These are phyloP conservation scores for Thera britannica DNA, from an alignment of 2,888 invertebrate genomes.

Conservation along the genomic window DNA sequence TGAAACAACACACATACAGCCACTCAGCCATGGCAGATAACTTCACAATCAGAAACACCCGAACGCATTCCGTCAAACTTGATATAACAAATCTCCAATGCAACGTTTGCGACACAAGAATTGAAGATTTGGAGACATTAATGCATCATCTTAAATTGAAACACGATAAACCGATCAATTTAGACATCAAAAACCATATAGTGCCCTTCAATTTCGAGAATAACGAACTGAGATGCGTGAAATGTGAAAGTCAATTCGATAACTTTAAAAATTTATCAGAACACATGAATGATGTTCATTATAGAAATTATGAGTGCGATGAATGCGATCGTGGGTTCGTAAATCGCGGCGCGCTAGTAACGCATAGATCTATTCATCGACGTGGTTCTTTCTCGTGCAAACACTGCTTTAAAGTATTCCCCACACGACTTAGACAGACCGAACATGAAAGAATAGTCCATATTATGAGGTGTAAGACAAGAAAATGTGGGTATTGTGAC, in stretches of 20 bases:
- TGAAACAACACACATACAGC: slow-evolving; percentile 49
- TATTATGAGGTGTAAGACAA: slow-evolving; percentile 39
- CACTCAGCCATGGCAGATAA: slow-evolving; percentile 35
- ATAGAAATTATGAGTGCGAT: slow-evolving; percentile 61
- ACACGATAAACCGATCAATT: slow-evolving; percentile 54
- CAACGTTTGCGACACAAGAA: slow-evolving; percentile 49
- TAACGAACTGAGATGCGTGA: slow-evolving; percentile 52
- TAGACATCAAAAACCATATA: slow-evolving; percentile 61
- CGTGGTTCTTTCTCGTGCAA: slow-evolving; percentile 44
- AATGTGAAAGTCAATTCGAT: slow-evolving; percentile 56
- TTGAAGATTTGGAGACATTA: slow-evolving; percentile 52
- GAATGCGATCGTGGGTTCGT: slow-evolving; percentile 61
- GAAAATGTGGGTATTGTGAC: slow-evolving; percentile 70
- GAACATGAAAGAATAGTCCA: slow-evolving; percentile 67
- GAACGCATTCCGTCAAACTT: slow-evolving; percentile 55
- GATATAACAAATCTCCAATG: slow-evolving; percentile 65
- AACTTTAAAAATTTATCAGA: slow-evolving; percentile 61
- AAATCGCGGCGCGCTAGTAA: slow-evolving; percentile 45
- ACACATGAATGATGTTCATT: slow-evolving; percentile 66
- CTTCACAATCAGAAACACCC: slow-evolving; percentile 44
- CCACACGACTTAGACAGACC: slow-evolving; percentile 57
- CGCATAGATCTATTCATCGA: slow-evolving; percentile 49
- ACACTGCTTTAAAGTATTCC: slow-evolving; percentile 65
- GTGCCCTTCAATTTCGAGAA: slow-evolving; percentile 65
- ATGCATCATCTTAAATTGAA: slow-evolving; percentile 52